Evolutionary conservation across 1,140 invertebrate species (phyloP).

Genomic region (Heliconius hewitsoni): DNA sequence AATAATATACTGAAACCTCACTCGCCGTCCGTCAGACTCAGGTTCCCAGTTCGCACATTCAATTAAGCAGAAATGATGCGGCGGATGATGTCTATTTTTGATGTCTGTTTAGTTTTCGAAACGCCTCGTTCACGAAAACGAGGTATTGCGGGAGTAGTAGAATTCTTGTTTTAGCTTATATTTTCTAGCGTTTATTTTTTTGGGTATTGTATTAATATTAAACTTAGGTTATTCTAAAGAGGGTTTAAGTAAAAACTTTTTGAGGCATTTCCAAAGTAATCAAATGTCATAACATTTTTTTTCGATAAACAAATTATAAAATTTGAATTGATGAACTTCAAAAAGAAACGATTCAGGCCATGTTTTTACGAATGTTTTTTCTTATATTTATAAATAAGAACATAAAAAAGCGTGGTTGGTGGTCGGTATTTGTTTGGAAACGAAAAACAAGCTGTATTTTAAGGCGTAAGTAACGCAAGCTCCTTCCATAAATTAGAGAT

Average conservation of each 20-base stretch:
- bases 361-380: background rate
- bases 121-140: background rate
- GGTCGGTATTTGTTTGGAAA: background rate
- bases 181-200: background rate
- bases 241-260: too few relatives aligned
- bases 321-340: background rate
- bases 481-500: constrained; percentile 25
- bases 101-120: background rate
- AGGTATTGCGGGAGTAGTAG: background rate
- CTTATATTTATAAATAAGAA: background rate
- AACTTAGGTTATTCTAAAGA: too few relatives aligned
- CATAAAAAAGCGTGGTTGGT: background rate
- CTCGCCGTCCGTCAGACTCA: background rate
- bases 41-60: background rate
- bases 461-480: background rate
- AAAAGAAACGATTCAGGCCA: background rate
- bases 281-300: too few relatives aligned
- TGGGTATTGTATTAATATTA: too few relatives aligned
- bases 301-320: background rate
- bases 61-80: constrained; percentile 4
- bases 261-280: too few relatives aligned
- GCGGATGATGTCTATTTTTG: constrained; percentile 5
- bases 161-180: background rate
- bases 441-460: constrained; percentile 17
- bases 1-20: background rate